Evolutionary conservation across 2,797 vertebrate species (phyloP).

Genomic region (Betta splendens): DNA sequence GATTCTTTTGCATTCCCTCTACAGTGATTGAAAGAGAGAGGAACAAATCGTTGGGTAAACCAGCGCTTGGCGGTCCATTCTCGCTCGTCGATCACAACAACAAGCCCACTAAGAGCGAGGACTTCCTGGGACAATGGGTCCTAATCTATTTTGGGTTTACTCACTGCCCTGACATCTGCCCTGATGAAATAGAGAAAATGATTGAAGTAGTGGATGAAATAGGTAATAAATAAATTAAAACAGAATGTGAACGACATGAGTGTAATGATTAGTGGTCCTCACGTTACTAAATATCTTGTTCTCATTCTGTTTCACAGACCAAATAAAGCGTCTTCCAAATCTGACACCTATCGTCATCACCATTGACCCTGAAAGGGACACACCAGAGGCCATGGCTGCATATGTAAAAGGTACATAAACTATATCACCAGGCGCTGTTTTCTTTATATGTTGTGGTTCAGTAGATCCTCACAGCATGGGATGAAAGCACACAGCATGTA

Average conservation of each 20-base stretch:
- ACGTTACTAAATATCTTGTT: neutral
- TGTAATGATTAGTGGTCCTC: rapidly evolving
- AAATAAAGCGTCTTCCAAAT: slow-evolving; percentile 86
- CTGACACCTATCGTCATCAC: slow-evolving; percentile 94
- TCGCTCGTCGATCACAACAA: slow-evolving; percentile 87
- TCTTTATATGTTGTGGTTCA: neutral
- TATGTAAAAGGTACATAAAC: slow-evolving; percentile 90
- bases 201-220: slow-evolving; percentile 92
- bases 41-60: slow-evolving; percentile 86
- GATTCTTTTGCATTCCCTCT: neutral
- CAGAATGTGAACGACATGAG: rapidly evolving
- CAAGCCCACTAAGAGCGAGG: slow-evolving; percentile 83
- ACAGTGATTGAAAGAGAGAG: slow-evolving; percentile 89
- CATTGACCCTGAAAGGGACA: slow-evolving; percentile 94
- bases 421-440: neutral
- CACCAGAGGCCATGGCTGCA: slow-evolving; percentile 85
- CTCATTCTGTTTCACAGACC: slow-evolving; percentile 73
- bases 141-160: slow-evolving; percentile 97
- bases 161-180: slow-evolving; percentile 97
- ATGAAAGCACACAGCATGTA: neutral
- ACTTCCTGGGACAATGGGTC: slow-evolving; percentile 92
- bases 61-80: slow-evolving; percentile 93
- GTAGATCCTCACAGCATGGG: neutral
- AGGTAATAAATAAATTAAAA: slow-evolving; percentile 74
- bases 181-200: slow-evolving; percentile 97